Evolutionary conservation across 1,140 invertebrate species (phyloP).

Genomic region (Laupala kohalensis): DNA sequence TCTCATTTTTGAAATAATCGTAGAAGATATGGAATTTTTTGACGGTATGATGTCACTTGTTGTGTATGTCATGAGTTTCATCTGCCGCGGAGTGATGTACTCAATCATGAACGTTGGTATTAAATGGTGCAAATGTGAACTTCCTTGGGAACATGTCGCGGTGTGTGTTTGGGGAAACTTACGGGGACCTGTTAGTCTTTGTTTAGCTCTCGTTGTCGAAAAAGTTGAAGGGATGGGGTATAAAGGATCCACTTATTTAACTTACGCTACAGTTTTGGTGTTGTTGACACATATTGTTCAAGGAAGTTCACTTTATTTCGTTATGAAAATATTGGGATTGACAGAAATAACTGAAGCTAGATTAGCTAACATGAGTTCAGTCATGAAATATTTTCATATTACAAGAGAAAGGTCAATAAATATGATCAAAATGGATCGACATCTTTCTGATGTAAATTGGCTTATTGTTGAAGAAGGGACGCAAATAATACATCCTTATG

Average conservation of each 20-base stretch:
- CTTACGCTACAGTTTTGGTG: neutral
- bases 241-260: neutral
- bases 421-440: neutral
- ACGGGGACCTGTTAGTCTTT: neutral
- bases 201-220: neutral
- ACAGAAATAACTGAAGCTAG: neutral
- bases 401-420: neutral
- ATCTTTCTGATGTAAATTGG: neutral
- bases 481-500: conserved; percentile 22
- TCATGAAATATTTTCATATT: neutral
- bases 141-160: neutral
- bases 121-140: too few relatives aligned
- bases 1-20: neutral
- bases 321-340: neutral
- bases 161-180: neutral
- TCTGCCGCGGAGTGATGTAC: neutral
- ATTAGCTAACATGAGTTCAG: neutral
- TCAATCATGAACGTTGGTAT: neutral
- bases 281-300: neutral
- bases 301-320: neutral
- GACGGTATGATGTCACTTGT: too few relatives aligned
- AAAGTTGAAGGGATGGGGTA: neutral
- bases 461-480: conserved; percentile 21
- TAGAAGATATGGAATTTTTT: too few relatives aligned
- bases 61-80: too few relatives aligned